phyloP scores from a whole-genome alignment of 2,888 invertebrate genomes.

The Campoplex capitator region DNA sequence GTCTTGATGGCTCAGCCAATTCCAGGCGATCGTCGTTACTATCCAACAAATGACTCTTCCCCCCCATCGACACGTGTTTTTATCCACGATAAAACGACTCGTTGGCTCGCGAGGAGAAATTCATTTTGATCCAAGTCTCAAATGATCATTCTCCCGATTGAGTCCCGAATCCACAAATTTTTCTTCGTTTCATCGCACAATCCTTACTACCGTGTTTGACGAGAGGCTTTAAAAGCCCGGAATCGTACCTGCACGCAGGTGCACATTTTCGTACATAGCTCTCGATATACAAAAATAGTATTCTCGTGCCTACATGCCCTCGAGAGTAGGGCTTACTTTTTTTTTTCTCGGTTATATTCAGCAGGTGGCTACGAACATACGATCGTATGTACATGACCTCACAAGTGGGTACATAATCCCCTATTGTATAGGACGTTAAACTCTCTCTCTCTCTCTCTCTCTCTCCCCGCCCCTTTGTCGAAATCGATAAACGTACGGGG shows the following conservation, averaged over 20 bases:
- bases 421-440: slow-evolving; percentile 25
- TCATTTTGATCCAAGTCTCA: too few species aligned
- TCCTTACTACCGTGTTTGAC: too few species aligned
- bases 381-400: slow-evolving; percentile 29
- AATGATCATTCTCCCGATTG: too few species aligned
- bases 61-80: too few species aligned
- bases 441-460: neutral
- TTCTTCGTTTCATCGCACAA: too few species aligned
- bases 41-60: too few species aligned
- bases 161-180: too few species aligned
- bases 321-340: slow-evolving; percentile 21
- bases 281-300: neutral
- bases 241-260: slow-evolving; percentile 46
- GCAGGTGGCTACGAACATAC: slow-evolving; percentile 64
- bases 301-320: neutral
- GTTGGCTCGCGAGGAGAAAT: too few species aligned
- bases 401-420: slow-evolving; percentile 9
- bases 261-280: slow-evolving; percentile 14
- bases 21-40: too few species aligned
- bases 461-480: neutral
- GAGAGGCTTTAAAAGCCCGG: too few species aligned
- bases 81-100: too few species aligned
- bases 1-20: too few species aligned
- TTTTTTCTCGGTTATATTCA: slow-evolving; percentile 33
- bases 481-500: neutral